A percentile compares a stretch with the other conserved stretches of the same genome.
Evolutionary conservation across 2,797 vertebrate species (phyloP).

Genomic region (Lagorchestes hirsutus): DNA sequence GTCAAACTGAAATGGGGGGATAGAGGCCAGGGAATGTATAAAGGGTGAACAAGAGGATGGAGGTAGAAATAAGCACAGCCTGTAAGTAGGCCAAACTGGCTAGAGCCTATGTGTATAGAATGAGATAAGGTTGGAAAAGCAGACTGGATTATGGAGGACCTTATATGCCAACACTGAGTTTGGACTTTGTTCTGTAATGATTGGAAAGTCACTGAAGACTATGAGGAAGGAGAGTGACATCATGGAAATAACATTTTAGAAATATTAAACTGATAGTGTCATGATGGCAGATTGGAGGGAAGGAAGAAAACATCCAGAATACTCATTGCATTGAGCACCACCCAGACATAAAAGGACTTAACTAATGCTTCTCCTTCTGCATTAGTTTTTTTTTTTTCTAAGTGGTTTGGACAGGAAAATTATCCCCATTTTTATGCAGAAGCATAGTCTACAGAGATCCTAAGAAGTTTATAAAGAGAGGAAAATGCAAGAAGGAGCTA

Average conservation of each 20-base stretch:
- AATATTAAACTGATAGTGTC: background rate
- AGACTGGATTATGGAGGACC: background rate
- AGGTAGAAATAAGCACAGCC: no score
- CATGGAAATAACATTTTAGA: background rate
- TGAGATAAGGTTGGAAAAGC: background rate
- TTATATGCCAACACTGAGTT: background rate
- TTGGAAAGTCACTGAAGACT: background rate
- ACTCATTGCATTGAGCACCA: background rate
- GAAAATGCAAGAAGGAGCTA: background rate
- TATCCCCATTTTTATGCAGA: background rate
- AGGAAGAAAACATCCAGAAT: background rate
- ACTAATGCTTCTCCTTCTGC: background rate
- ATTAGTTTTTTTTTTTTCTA: background rate
- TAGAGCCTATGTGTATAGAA: background rate
- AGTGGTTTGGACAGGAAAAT: background rate
- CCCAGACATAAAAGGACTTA: background rate
- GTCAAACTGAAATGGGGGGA: no score
- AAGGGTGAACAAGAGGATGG: no score
- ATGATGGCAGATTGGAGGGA: background rate
- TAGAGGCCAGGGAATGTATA: no score
- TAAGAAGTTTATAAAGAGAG: background rate
- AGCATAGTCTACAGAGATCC: background rate
- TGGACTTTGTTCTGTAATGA: background rate
- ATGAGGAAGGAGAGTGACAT: background rate
- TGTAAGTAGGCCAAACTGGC: background rate